These are phyloP conservation scores for Pentalonia nigronervosa DNA, from an alignment of 1,140 invertebrate species.

Conservation along the genomic window DNA sequence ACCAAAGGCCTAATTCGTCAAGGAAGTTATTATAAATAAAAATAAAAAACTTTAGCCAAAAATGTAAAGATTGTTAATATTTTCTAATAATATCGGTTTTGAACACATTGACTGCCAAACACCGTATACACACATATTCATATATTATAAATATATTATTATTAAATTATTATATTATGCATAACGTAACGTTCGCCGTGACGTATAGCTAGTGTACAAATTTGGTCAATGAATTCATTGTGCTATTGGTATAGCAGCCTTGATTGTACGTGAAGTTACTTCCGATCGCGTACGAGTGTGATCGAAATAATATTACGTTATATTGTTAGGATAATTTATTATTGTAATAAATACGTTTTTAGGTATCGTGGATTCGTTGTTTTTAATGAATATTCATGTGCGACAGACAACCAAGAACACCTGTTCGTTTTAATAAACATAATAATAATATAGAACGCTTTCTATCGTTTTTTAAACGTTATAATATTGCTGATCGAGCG, in stretches of 20 bases:
- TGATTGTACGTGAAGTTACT: constrained; percentile 41
- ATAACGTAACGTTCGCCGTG: not conserved
- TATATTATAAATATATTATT: not conserved
- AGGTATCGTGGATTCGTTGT: not conserved
- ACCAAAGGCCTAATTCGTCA: no score
- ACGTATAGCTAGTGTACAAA: not conserved
- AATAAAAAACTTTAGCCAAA: not conserved
- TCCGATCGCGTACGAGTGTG: not conserved
- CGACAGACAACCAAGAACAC: not conserved
- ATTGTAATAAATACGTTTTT: not conserved
- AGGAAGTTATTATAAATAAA: no score
- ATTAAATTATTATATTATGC: not conserved
- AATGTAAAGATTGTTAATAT: not conserved
- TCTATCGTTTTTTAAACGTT: not conserved
- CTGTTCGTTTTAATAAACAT: constrained; percentile 17
- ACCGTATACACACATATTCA: not conserved
- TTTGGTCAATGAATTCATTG: not conserved
- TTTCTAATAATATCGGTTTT: not conserved
- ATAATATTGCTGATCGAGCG: not conserved
- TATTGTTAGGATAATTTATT: not conserved
- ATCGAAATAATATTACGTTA: constrained; percentile 27
- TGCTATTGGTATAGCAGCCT: not conserved
- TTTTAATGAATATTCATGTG: constrained; percentile 37
- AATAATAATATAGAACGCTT: not conserved
- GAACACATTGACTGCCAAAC: not conserved